Base-by-base conservation (phyloP, 2,113 vertebrate genomes). In the Tupaia chinensis region DNA sequence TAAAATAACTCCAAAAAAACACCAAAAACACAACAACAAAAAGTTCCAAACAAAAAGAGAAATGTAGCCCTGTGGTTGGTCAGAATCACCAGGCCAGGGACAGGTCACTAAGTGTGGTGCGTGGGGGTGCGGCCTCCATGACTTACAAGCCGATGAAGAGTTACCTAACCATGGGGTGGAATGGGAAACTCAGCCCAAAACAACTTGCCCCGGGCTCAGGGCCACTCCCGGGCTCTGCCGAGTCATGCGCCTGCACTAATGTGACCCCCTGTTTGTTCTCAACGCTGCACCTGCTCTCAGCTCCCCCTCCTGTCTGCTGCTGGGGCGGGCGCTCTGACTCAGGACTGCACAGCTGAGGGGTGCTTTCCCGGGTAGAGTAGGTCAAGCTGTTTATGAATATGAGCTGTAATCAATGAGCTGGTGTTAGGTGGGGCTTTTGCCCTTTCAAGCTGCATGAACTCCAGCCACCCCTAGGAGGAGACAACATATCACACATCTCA, bases 391-490 rank as follows among this genome's bases (percentile, higher is more conserved):
- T 96, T 92, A 95, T 91, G 79, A 93, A 91, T 66, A 94, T 72
- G 65, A 89, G 34, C 54, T 95, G 77, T 85, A 88, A 93, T 88
- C 94, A 86, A 85, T 87, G n/a, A 80, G 87, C 89, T 84, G 81
- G 54, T 84, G 9, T 32, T 27, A 77, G 76, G 44, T 63, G 73
- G 85, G 66, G n/a, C 77, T 96, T 95, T 97, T 0, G 14, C 53
- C 60, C 76, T 95, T 86, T 76, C 76, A 27, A 91, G 96, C 87
- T 98, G 98, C 98, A 98, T 63, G 96, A 98, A 95, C 96, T 96
- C 78, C 12, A 70, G 81, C 5, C 94, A 97, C 98, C 98, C 97
- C 98, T 98, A 99, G 98, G 98, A 98, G 98, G 98, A 98, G 98
- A 98, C 97, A 98, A 97, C 93, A 96, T 96, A 97, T 97, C 98